Base-by-base conservation (phyloP, 1,140 invertebrate species). In the Drosophila tani region DNA sequence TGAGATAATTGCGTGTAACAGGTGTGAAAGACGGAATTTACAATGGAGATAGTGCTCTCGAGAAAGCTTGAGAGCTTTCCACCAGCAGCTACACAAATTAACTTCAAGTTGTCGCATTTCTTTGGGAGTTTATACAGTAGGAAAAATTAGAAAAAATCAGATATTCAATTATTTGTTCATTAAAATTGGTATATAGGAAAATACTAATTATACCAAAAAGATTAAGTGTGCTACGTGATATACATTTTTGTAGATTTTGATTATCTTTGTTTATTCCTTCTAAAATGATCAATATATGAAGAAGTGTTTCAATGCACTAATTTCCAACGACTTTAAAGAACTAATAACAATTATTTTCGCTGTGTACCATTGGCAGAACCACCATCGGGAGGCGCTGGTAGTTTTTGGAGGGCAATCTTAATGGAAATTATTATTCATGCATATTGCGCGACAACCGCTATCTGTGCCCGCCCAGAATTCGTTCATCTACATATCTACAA, bases 11-110 rank as follows among this genome's bases (percentile, higher is more conserved):
- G 83, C 81, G 79, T 91, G 87, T 91, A 91, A 91, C 87, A 91
- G 87, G 87, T 91, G 87, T 84, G 79, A 91, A 91, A 88, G 83
- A 84, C 83, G 59, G 87, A 91, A 91, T 91, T 87, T 91, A 90
- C 75, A 85, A 91, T 91, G 75, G 75, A 75, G 79, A 82, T 77
- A 82, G 74, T 82, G 79, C 74, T 71, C 41, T 79, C 29, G 53
- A 70, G 59, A 56, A 49, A 46, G 45, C 65, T 73, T 64, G 51
- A 68, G 65, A 59, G 51, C 45, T 60, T 59, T 60, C 53, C 38
- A 40, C 65, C 65, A 62, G 56, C 75, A 63, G 67, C 65, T 65
- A 40, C 63, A 66, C 77, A 88, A 88, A 88, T 84, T 83, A 83
- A 78, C 64, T 78, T 87, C 63, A 88, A 82, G 70, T 71, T 79